Evolutionary conservation across 2,113 vertebrate genomes (phyloP), one percentile per base, ranked within the genome.

Genomic region (Psettodes erumei): DNA sequence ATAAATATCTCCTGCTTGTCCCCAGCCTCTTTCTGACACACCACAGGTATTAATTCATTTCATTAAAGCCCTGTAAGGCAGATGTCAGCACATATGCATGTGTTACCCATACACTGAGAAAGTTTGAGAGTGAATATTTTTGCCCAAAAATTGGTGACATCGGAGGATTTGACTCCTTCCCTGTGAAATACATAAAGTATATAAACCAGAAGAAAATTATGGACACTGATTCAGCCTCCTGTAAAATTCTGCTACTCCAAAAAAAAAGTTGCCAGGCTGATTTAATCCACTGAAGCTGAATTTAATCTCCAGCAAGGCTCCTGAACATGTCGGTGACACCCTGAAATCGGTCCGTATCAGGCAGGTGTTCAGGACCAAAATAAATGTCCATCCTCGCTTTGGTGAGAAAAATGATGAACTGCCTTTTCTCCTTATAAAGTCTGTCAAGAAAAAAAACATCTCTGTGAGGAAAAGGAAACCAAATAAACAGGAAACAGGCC

Each of bases 391-490:
- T 62, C 32, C 67, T 58, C 35, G 2, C 71, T 83, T 45, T 71
- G 75, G 82, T 78, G 66, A 59, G 72, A 70, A 87, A 85, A 77
- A 59, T 59, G 56, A 82, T 50, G 55, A 81, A 84, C 51, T 21
- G 15, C 45, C 38, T 43, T 53, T 50, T 50, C 21, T 23, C 28
- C 48, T 63, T 66, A 21, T 53, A 66, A 60, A 53, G 61, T 64
- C 81, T 51, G 54, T 83, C 74, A 83, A 78, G 48, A 27, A 23
- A 55, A 58, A 71, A 80, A 71, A 50, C 11, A 30, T 77, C 61
- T 71, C 77, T n/a, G 55, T 9, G 37, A 50, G 59, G 42, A 80
- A 79, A 55, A 19, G 73, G 35, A 67, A 79, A 54, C 48, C 75
- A 80, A 84, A 82, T 77, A 84, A 85, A 82, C 37, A 61, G 62